Evolutionary conservation across 1,140 invertebrate genomes (phyloP), one percentile per base, ranked within the genome.

Genomic region (Orchestia grillus): DNA sequence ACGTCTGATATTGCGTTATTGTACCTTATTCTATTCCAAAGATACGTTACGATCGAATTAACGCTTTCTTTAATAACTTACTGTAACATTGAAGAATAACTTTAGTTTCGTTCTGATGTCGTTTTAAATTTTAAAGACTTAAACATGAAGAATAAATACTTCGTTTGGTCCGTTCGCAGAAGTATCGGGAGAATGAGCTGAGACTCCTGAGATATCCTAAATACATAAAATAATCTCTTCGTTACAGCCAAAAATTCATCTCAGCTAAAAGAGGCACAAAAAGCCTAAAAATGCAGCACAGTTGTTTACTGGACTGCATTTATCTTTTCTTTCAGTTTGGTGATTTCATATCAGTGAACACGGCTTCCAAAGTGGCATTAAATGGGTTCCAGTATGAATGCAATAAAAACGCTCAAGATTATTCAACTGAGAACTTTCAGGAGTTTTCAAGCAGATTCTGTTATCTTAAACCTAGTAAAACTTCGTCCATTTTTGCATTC

Each of bases 301-400:
- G 62, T 77, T 77, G 62, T 36, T 77, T 8, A 53, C 47, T 53
- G 19, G 62, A 23, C 15, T 23, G 28, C 28, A 77, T 77, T 77
- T 77, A 77, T 77, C 62, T 77, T 77, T 77, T 28, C 62, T 23
- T 77, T 77, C 62, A 77, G 62, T 77, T 28, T 15, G 11, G 62
- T 77, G 62, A 77, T 77, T 77, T 77, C 62, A 77, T 77, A 77
- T 77, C 62, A 19, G 62, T 36, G 62, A 77, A 77, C 62, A 77
- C 62, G 62, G 62, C 62, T 77, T 77, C 62, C 62, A 77, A 77
- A 77, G 62, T 77, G 62, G 62, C 62, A 77, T 77, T 77, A 77
- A 77, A 77, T 77, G 62, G 62, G 28, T 77, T 77, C 62, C 62
- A 36, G 36, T 28, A 77, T 77, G 62, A 77, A 77, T 1, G 28